Base-by-base conservation (phyloP, 2,888 invertebrate species). In the Hirudinaria manillensis region DNA sequence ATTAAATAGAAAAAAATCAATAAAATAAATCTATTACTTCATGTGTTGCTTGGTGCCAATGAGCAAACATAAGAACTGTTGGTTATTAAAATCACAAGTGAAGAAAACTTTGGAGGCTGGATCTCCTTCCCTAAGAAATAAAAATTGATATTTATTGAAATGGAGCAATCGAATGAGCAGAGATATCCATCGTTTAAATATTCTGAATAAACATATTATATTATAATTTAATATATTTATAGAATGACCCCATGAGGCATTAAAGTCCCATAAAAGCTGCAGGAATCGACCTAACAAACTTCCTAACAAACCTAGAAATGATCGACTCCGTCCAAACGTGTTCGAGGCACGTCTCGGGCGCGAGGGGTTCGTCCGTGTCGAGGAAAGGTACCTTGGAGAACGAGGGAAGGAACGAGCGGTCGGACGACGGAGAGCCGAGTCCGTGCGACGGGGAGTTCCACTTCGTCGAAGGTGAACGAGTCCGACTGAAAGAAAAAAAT, bases 301-400 rank as follows among this genome's bases (percentile, higher is more conserved):
- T 82, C 10, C 45, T 16, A 16, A 45, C 85, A 86, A 85, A 85
- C 45, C 85, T 82, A 19, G 84, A 80, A 27, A 81, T 82, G 6
- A 81, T 80, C 7, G 83, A 80, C 76, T 95, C 95, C 0, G 91
- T 91, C 95, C 95, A 96, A 21, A 94, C 87, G 82, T 92, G 91
- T 80, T 96, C 94, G 67, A 96, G 87, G 81, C 94, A 94, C 78
- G 94, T 88, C 80, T 92, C 91, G 0, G 95, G 94, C 80, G 90
- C 90, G 36, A 93, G 86, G 0, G 92, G 92, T 32, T 76, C 73
- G 29, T 29, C 61, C 24, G 66, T 27, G 16, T 76, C 75, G 34
- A 53, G 67, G 65, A 32, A 29, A 24, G 29, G 24, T 10, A 7
- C 29, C 10, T 24, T 61, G 3, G 61, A 27, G 10, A 61, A 61